phyloP scores from a whole-genome alignment of 2,113 vertebrate genomes.

The Gallinago media region DNA sequence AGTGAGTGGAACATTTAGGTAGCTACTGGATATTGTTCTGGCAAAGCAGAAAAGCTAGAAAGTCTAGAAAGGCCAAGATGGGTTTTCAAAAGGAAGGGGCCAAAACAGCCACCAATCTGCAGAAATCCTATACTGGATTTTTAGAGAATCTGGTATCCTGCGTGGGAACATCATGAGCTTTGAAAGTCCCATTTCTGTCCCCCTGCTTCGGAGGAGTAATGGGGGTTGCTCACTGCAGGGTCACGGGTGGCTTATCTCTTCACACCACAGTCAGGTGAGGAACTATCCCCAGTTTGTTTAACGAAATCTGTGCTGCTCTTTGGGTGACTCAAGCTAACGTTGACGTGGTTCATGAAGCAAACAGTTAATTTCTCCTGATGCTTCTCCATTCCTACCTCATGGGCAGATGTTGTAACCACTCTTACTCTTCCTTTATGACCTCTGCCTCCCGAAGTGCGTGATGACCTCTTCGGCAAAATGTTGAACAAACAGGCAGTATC shows the following conservation, averaged over 20 bases:
- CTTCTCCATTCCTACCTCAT: not conserved
- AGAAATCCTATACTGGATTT: not conserved
- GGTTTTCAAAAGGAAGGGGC: not conserved
- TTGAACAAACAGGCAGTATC: not conserved
- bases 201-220: not conserved
- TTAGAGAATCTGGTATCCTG: not conserved
- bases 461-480: not conserved
- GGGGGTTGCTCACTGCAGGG: accelerated
- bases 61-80: not conserved
- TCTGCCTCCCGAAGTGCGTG: not conserved
- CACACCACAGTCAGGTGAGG: not conserved
- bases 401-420: not conserved
- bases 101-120: not conserved
- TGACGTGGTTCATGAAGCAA: not conserved
- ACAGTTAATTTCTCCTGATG: not conserved
- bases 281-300: not conserved
- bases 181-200: not conserved
- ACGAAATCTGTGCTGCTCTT: not conserved
- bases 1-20: not conserved
- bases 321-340: not conserved
- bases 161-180: not conserved
- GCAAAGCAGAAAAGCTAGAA: not conserved
- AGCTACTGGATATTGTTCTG: not conserved
- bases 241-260: not conserved
- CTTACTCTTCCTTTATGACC: not conserved